These are phyloP conservation scores for Echiichthys vipera DNA, from an alignment of 2,797 vertebrate species.

Conservation along the genomic window DNA sequence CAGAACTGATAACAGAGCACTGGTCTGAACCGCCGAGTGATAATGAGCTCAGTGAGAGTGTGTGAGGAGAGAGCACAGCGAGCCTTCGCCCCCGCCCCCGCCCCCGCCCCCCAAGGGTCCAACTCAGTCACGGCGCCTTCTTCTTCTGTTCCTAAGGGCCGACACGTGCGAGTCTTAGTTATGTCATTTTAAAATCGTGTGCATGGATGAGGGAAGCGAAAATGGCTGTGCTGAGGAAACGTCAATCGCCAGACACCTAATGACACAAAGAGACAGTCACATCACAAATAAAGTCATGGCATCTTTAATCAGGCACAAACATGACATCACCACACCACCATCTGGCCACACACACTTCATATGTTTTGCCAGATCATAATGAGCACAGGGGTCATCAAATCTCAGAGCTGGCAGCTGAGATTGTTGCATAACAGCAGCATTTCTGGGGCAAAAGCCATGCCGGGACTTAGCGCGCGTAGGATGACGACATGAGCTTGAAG, in stretches of 20 bases:
- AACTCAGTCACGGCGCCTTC: constrained; percentile 19
- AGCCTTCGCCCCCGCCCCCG: constrained; percentile 15
- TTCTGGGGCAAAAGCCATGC: constrained; percentile 37
- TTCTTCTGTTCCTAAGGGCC: constrained; percentile 23
- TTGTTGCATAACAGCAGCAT: constrained; percentile 53
- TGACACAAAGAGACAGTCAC: neutral
- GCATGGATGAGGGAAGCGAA: constrained; percentile 7
- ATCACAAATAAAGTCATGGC: neutral
- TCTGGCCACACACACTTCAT: constrained; percentile 29
- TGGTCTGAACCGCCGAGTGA: neutral
- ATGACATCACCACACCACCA: constrained; percentile 45
- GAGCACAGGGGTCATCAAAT: constrained; percentile 26
- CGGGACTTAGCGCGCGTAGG: neutral
- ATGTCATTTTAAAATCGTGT: constrained; percentile 49
- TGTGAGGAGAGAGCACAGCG: constrained; percentile 18
- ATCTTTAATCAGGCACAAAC: neutral
- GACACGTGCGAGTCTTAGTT: constrained; percentile 52
- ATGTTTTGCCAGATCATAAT: constrained; percentile 17
- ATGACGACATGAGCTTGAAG: neutral
- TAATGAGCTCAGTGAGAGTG: constrained; percentile 44
- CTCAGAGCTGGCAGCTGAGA: neutral
- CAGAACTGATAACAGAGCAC: constrained; percentile 23
- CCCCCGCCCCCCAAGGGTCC: constrained; percentile 7
- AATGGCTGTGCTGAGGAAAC: neutral
- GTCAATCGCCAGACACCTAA: neutral